These are phyloP conservation scores for Lordiphosa fenestrarum DNA, from an alignment of 2,888 invertebrate genomes.

Conservation along the genomic window DNA sequence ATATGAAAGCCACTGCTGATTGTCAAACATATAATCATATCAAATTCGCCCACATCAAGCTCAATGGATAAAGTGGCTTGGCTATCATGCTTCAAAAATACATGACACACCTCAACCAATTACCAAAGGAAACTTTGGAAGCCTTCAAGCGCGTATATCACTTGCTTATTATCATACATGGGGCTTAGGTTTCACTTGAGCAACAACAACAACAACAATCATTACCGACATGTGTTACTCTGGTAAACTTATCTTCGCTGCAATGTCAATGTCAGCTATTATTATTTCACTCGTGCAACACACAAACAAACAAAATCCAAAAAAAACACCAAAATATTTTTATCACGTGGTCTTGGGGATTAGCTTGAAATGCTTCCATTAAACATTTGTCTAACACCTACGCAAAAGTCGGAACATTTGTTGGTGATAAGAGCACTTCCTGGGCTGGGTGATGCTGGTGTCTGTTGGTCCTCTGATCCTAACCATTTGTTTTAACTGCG, in stretches of 20 bases:
- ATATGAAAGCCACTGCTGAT: no score
- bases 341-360: constrained; percentile 12
- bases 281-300: constrained; percentile 52
- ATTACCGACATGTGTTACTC: constrained; percentile 69
- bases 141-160: constrained; percentile 32
- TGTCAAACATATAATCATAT: no score
- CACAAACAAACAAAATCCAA: constrained; percentile 4
- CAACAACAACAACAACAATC: constrained; percentile 45
- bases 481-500: constrained; percentile 33
- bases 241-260: constrained; percentile 18
- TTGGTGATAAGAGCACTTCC: constrained; percentile 54
- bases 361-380: constrained; percentile 25
- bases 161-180: constrained; percentile 34
- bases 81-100: no score
- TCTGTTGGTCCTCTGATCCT: constrained; percentile 28
- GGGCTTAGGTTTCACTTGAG: constrained; percentile 32
- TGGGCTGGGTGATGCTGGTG: constrained; percentile 40
- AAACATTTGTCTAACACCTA: constrained; percentile 72
- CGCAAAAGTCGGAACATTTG: constrained; percentile 52
- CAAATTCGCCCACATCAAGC: no score
- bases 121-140: constrained; percentile 3
- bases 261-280: constrained; percentile 73
- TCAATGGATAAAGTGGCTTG: no score
- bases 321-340: background rate
- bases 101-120: constrained; percentile 2